Evolutionary conservation across 2,113 vertebrate genomes (phyloP).

Genomic region (Phrynosoma blainvillii): DNA sequence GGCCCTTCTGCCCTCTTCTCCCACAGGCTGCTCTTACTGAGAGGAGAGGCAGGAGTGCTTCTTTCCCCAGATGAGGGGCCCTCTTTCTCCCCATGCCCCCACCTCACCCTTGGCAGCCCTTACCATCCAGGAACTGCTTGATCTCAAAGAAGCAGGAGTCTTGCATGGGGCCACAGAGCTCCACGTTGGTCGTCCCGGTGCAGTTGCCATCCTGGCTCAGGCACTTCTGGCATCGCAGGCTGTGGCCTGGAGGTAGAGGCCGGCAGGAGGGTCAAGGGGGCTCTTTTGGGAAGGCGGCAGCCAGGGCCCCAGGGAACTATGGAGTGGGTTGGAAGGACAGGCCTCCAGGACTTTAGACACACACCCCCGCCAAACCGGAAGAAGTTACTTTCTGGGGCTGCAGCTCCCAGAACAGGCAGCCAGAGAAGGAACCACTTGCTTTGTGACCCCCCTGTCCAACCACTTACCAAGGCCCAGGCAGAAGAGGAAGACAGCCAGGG

Average conservation of each 20-base stretch:
- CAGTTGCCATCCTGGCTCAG: neutral
- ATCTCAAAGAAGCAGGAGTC: neutral
- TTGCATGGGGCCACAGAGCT: neutral
- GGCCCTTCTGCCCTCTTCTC: no score
- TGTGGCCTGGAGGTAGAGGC: neutral
- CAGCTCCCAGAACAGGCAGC: no score
- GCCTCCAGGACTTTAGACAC: no score
- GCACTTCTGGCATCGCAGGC: slow-evolving; percentile 10
- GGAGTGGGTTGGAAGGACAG: neutral
- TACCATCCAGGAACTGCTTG: neutral
- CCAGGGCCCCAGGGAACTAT: neutral
- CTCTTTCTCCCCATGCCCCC: no score
- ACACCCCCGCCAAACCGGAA: no score
- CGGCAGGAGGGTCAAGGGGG: no score
- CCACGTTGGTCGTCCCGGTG: neutral
- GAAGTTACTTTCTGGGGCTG: no score
- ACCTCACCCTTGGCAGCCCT: neutral
- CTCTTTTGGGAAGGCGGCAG: neutral
- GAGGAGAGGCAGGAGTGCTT: no score
- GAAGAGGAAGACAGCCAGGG: neutral
- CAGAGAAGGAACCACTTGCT: neutral
- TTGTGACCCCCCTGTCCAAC: no score
- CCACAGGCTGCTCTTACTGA: no score
- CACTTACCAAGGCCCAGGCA: neutral
- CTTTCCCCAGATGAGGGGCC: no score